A percentile compares a stretch with the other conserved stretches of the same genome.
Conservation (phyloP, 2,888 invertebrate genomes). For the Harpagoxenus sublaevis region DNA sequence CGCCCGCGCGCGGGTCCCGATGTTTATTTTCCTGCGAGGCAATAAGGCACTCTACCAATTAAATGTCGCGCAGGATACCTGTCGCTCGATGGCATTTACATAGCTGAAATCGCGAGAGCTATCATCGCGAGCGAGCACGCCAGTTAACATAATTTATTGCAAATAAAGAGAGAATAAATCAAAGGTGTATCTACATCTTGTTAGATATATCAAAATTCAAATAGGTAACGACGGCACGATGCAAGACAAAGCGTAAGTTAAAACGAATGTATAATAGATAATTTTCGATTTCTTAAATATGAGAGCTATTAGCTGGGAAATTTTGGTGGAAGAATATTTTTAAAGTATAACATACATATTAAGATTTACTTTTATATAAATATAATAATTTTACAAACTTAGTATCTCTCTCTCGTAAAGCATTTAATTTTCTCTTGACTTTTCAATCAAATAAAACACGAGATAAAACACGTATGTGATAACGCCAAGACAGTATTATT, state of each 20-base stretch:
- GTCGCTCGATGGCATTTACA: constrained; percentile 28
- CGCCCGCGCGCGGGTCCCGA: not conserved
- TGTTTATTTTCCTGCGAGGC: constrained; percentile 35
- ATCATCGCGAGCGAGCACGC: not conserved
- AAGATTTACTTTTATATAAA: not conserved
- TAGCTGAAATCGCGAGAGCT: constrained; percentile 13
- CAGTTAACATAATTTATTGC: constrained; percentile 31
- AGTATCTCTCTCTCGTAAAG: not conserved
- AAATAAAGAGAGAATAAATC: constrained; percentile 17
- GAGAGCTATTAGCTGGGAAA: not conserved
- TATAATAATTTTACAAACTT: not conserved
- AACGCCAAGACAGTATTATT: not conserved
- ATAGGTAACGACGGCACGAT: not conserved
- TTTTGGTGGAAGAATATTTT: not conserved
- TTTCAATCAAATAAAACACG: not conserved
- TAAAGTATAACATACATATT: not conserved
- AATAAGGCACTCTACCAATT: constrained; percentile 23
- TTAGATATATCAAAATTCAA: not conserved
- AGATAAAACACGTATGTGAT: not conserved
- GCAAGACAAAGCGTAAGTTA: not conserved
- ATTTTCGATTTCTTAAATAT: not conserved
- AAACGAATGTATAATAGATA: not conserved
- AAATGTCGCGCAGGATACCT: constrained; percentile 24
- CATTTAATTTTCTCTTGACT: not conserved
- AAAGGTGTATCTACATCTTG: not conserved